Conservation (phyloP, 2,888 invertebrate genomes). For the Diogma glabrata region DNA sequence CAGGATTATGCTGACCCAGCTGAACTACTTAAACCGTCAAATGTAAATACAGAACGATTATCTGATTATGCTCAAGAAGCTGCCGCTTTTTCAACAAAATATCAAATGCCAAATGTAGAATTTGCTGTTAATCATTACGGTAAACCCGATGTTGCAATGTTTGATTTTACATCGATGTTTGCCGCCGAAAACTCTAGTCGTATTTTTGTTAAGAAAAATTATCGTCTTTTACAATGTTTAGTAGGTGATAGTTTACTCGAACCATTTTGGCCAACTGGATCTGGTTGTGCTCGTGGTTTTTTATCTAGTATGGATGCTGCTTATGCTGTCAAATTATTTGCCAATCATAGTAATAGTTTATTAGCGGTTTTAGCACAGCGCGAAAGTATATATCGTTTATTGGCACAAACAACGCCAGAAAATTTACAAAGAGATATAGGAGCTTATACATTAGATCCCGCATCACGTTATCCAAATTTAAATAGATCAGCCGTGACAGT, state of each 20-base stretch:
- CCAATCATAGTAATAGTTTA: constrained; percentile 46
- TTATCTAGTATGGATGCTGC: constrained; percentile 91
- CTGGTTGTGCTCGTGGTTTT: constrained; percentile 95
- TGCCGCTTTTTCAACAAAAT: constrained; percentile 85
- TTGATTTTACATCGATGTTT: constrained; percentile 98
- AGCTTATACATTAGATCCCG: constrained; percentile 76
- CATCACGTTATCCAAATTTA: constrained; percentile 74
- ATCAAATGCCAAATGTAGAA: constrained; percentile 73
- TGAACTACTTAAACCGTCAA: constrained; percentile 71
- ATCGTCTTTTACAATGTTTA: constrained; percentile 73
- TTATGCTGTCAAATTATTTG: constrained; percentile 85
- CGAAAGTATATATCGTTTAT: constrained; percentile 71
- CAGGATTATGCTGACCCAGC: constrained; percentile 89
- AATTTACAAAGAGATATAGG: constrained; percentile 84
- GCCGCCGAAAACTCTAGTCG: constrained; percentile 91
- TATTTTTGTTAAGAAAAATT: constrained; percentile 59
- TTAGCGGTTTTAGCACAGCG: constrained; percentile 85
- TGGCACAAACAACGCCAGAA: constrained; percentile 93
- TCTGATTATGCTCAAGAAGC: constrained; percentile 89
- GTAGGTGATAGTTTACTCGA: constrained; percentile 95
- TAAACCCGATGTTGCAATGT: constrained; percentile 95
- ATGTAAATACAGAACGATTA: constrained; percentile 81
- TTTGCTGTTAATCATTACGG: constrained; percentile 98
- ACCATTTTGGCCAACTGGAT: constrained; percentile 99
- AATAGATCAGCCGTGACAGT: constrained; percentile 64